Base-by-base conservation (phyloP, 1,140 invertebrate genomes). In the Sycophila sp. region DNA sequence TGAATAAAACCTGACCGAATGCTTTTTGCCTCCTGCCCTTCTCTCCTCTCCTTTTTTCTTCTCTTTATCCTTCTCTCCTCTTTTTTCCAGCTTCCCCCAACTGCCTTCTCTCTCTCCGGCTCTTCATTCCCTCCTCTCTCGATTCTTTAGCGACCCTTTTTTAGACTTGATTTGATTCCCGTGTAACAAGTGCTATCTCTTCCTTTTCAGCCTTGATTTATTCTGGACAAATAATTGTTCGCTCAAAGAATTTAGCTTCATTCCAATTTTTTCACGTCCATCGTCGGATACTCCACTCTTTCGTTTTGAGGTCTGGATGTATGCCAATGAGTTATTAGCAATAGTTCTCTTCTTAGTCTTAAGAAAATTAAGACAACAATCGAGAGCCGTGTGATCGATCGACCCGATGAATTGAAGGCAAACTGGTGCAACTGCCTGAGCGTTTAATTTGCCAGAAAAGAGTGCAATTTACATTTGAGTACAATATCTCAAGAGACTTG, bases 1-100 rank as follows among this genome's bases (percentile, higher is more conserved):
- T 69, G 56, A 60, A 69, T 69, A 60, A 69, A 69, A 69, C 47
- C 66, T 69, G 56, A 51, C 13, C 67, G 49, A 69, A 69, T 63
- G 59, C 47, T 69, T 69, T 69, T 63, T 69, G 36, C 59, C 38
- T 45, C 24, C 40, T 60, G 53, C 28, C 51, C 53, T 58, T 58
- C 28, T 24, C 30, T 15, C 34, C 58, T 26, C 13, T 65, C 53
- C 51, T 53, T 58, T 36, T 51, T 13, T 28, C 22, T 38, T 28
- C 26, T 10, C 28, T 17, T 49, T 34, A 38, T 38, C 4, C 30
- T 49, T 30, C 34, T 42, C 36, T 30, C 24, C 60, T n/a, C 13
- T 28, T 53, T n/a, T n/a, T n/a, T n/a, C n/a, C n/a, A n/a, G n/a
- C n/a, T n/a, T n/a, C n/a, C n/a, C n/a, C n/a, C n/a, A n/a, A n/a